A percentile compares a stretch with the other conserved stretches of the same genome.
These are phyloP conservation scores for Nysson spinosus DNA, from an alignment of 2,888 invertebrate species.

Conservation along the genomic window DNA sequence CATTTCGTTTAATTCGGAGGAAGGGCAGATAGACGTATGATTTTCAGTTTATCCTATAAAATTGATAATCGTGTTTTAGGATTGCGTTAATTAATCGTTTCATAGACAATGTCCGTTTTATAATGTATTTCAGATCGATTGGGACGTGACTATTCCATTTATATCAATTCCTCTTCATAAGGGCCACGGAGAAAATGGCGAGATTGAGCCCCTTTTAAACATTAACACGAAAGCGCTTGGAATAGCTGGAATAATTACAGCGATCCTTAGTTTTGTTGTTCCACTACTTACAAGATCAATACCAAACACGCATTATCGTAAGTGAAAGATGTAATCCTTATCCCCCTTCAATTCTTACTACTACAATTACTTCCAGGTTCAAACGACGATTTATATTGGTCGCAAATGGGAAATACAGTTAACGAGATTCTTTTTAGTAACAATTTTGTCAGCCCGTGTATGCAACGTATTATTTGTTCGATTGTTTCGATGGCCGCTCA, in stretches of 20 bases:
- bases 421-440: conserved; percentile 71
- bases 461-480: conserved; percentile 73
- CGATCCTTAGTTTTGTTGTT: conserved; percentile 80
- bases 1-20: conserved; percentile 80
- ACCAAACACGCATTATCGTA: conserved; percentile 44
- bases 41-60: neutral
- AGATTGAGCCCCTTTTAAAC: conserved; percentile 79
- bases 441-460: conserved; percentile 71
- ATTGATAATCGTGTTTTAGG: too few relatives aligned
- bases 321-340: conserved; percentile 8
- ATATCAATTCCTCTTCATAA: conserved; percentile 83
- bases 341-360: neutral
- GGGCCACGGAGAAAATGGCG: conserved; percentile 76
- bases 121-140: conserved; percentile 79
- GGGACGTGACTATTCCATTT: conserved; percentile 84
- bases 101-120: too few relatives aligned
- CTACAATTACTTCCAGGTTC: conserved; percentile 56
- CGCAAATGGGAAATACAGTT: conserved; percentile 63
- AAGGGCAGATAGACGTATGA: conserved; percentile 80
- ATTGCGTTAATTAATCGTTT: too few relatives aligned
- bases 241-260: conserved; percentile 80
- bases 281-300: conserved; percentile 74
- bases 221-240: conserved; percentile 82
- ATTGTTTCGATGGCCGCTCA: conserved; percentile 65
- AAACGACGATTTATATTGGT: conserved; percentile 53